phyloP scores from a whole-genome alignment of 2,797 vertebrate genomes.

The Miichthys miiuy region DNA sequence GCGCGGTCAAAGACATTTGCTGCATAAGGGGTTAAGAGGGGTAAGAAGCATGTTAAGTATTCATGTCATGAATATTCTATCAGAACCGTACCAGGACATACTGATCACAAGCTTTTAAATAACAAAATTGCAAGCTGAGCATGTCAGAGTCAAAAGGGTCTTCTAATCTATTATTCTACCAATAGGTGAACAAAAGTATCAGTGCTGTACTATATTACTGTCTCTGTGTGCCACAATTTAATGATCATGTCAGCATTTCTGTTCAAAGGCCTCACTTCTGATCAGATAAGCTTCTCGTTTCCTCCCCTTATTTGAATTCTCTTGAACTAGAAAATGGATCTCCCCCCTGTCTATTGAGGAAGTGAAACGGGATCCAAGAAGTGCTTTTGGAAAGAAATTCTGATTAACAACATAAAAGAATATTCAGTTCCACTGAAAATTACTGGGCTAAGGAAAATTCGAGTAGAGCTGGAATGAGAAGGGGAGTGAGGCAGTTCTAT shows the following conservation, averaged over 20 bases:
- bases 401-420: conserved; percentile 76
- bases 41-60: conserved; percentile 65
- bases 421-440: conserved; percentile 53
- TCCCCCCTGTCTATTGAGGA: conserved; percentile 55
- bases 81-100: conserved; percentile 68
- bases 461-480: conserved; percentile 19
- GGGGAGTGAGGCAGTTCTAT: not conserved
- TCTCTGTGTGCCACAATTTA: conserved; percentile 78
- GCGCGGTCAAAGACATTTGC: conserved; percentile 55
- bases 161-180: conserved; percentile 82
- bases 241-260: conserved; percentile 86
- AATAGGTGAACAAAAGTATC: conserved; percentile 85
- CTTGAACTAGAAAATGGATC: conserved; percentile 82
- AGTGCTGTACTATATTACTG: conserved; percentile 70
- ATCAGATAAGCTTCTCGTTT: conserved; percentile 81
- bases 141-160: conserved; percentile 77
- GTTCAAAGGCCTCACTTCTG: conserved; percentile 81
- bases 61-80: conserved; percentile 80
- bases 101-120: conserved; percentile 80
- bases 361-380: conserved; percentile 69
- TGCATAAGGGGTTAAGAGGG: conserved; percentile 61
- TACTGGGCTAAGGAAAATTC: conserved; percentile 32
- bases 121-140: conserved; percentile 77
- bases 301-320: conserved; percentile 79
- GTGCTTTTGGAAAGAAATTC: conserved; percentile 66